These are phyloP conservation scores for Mellilla xanthometata DNA, from an alignment of 2,888 invertebrate genomes.

Conservation along the genomic window DNA sequence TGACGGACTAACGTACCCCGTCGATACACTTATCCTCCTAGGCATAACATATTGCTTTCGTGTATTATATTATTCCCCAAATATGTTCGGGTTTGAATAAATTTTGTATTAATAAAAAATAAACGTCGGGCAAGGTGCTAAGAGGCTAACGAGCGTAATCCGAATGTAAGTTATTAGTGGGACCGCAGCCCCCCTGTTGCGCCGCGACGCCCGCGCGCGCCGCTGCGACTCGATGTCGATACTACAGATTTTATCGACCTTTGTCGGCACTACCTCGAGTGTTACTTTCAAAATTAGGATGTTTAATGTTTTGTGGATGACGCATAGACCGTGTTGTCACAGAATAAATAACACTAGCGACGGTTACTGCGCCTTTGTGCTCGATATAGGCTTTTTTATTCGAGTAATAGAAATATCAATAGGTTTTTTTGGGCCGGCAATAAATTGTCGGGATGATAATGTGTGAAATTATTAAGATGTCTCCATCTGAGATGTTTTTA, in stretches of 20 bases:
- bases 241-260: constrained; percentile 71
- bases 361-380: constrained; percentile 52
- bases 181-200: constrained; percentile 66
- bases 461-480: constrained; percentile 49
- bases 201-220: constrained; percentile 45
- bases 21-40: constrained; percentile 60
- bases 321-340: constrained; percentile 58
- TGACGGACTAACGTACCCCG: constrained; percentile 40
- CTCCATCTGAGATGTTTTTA: constrained; percentile 26
- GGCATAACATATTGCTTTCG: constrained; percentile 71
- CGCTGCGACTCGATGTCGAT: constrained; percentile 70
- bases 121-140: constrained; percentile 76
- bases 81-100: constrained; percentile 73
- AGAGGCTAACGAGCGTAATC: constrained; percentile 81
- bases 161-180: constrained; percentile 78
- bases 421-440: constrained; percentile 47
- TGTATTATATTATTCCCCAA: constrained; percentile 71
- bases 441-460: constrained; percentile 51
- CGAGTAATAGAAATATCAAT: constrained; percentile 71
- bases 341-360: constrained; percentile 1
- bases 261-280: constrained; percentile 79
- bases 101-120: constrained; percentile 76
- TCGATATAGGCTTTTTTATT: constrained; percentile 40
- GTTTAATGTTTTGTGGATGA: constrained; percentile 78
- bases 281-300: constrained; percentile 79